Evolutionary conservation across 2,113 vertebrate genomes (phyloP), one percentile per base, ranked within the genome.

Genomic region (Onychorhynchus coronatus): DNA sequence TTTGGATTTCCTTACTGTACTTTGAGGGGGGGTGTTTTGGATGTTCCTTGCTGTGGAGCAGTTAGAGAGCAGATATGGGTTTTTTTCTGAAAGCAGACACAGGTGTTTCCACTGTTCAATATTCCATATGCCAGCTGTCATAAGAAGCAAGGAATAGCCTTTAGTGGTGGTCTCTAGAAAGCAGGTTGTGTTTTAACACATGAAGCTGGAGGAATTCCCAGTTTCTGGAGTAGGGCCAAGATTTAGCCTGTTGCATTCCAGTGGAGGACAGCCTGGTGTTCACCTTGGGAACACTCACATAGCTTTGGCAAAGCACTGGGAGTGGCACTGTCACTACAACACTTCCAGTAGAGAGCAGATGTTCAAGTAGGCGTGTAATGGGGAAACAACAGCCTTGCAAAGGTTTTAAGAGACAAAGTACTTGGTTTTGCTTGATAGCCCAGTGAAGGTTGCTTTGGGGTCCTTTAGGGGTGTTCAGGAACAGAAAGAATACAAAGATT

Each of bases 101-200:
- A 12, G 47, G 14, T 65, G 7, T 84, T 89, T 8, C 27, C 47
- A 13, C 17, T 74, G 20, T 76, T 53, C 25, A 24, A 0, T 47
- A 27, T 56, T 78, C 50, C 33, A 5, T 41, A 17, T 0, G 0
- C 35, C 21, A 56, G 7, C 2, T 9, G 58, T 18, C 1, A 0
- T 33, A 50, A 28, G 24, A 27, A 63, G 16, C 10, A 35, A 35
- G 46, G 52, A 76, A 4, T 33, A 23, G 46, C 72, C 37, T 56
- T 61, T 41, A 46, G 13, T 15, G 25, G 37, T 47, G 33, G 20
- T 30, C 52, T 30, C 50, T 30, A 3, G 37, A 41, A 41, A 58
- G 47, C 2, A 0, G 6, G 11, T 28, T 58, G 44, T 12, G 1
- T 42, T 83, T 3, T 30, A 55, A 55, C 27, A 31, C 3, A 2